Evolutionary conservation across 2,888 invertebrate species (phyloP).

Genomic region (Holacanthella duospinosa): DNA sequence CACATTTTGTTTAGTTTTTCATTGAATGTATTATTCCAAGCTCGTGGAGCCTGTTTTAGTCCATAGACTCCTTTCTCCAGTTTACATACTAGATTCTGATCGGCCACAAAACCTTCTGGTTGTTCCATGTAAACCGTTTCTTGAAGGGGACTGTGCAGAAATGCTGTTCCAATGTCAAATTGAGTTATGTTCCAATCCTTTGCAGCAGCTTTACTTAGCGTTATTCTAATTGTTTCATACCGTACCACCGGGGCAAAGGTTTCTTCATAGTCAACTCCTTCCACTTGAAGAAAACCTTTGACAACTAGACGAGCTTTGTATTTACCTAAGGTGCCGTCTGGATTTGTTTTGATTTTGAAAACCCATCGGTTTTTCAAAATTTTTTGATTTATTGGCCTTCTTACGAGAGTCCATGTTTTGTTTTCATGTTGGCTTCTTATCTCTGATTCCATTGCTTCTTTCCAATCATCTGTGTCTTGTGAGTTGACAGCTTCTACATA

Average conservation of each 20-base stretch:
- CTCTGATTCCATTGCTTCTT: slow-evolving; percentile 10
- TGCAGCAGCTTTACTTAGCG: background rate
- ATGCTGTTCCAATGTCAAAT: slow-evolving; percentile 29
- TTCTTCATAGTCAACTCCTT: slow-evolving; percentile 13
- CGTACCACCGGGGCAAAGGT: slow-evolving; percentile 11
- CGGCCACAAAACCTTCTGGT: slow-evolving; percentile 21
- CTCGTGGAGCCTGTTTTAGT: slow-evolving; percentile 5
- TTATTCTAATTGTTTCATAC: slow-evolving; percentile 8
- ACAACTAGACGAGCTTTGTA: too few species aligned
- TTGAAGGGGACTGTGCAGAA: slow-evolving; percentile 12
- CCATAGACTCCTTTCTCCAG: background rate
- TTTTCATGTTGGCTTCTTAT: too few species aligned
- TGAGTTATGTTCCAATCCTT: slow-evolving; percentile 13
- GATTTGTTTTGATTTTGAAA: background rate
- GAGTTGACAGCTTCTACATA: background rate
- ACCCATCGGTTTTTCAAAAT: background rate
- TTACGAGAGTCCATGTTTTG: slow-evolving; percentile 9
- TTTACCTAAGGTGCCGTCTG: background rate
- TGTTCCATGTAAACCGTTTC: slow-evolving; percentile 26
- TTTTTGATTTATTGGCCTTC: background rate
- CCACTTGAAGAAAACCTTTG: slow-evolving; percentile 1
- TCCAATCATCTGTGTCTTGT: background rate
- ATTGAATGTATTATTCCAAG: too few species aligned
- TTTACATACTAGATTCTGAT: slow-evolving; percentile 3
- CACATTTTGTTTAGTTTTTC: background rate